Evolutionary conservation across 2,888 invertebrate genomes (phyloP).

Genomic region (Deilephila porcellus): DNA sequence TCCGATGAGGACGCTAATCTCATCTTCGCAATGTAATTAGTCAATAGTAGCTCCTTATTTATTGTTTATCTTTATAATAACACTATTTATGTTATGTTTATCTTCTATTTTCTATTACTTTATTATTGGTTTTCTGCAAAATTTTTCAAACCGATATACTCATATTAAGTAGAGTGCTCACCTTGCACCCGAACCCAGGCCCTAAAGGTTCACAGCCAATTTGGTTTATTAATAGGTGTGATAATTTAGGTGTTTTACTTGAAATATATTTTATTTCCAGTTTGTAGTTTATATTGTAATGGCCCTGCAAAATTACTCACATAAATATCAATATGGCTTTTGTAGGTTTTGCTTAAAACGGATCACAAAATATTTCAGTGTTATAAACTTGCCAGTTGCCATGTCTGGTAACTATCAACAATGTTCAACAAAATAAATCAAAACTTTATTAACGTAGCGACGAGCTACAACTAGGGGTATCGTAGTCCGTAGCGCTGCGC

Average conservation of each 20-base stretch:
- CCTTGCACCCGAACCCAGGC: too few species aligned
- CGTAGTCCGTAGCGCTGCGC: slow-evolving; percentile 49
- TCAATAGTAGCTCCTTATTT: background rate
- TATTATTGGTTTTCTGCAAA: background rate
- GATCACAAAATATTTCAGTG: background rate
- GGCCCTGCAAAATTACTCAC: too few species aligned
- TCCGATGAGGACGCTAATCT: slow-evolving; percentile 10
- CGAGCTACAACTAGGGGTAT: slow-evolving; percentile 30
- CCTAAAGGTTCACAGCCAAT: too few species aligned
- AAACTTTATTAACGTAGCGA: slow-evolving; percentile 28
- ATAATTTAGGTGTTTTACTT: too few species aligned
- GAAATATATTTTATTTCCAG: too few species aligned
- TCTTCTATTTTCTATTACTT: background rate
- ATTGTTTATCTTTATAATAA: slow-evolving; percentile 1
- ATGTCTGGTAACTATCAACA: slow-evolving; percentile 20
- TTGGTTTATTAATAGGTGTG: too few species aligned
- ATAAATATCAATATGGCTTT: background rate
- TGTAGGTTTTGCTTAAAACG: background rate
- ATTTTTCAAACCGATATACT: too few species aligned
- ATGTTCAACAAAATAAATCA: slow-evolving; percentile 19
- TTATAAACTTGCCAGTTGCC: background rate
- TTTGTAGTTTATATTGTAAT: too few species aligned
- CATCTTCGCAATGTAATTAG: background rate
- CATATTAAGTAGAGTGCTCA: too few species aligned
- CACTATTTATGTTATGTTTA: background rate